A percentile compares a stretch with the other conserved stretches of the same genome.
Evolutionary conservation across 2,797 vertebrate genomes (phyloP).

Genomic region (Gymnoscopelus braueri): DNA sequence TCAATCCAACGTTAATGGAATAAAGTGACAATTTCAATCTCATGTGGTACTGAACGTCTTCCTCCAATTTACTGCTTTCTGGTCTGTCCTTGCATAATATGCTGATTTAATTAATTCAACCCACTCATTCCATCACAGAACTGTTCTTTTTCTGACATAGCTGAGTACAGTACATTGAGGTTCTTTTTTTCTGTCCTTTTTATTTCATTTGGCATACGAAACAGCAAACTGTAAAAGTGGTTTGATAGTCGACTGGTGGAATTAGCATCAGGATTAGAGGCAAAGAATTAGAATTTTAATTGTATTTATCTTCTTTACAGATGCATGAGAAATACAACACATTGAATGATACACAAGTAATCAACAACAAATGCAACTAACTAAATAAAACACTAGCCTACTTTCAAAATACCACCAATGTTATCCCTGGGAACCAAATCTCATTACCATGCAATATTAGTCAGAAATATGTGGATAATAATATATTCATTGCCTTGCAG

Average conservation of each 20-base stretch:
- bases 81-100: background rate
- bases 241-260: too few relatives aligned
- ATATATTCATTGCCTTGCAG: background rate
- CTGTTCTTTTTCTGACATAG: background rate
- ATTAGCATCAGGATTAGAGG: too few relatives aligned
- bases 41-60: constrained; percentile 34
- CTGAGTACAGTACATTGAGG: too few relatives aligned
- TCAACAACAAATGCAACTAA: too few relatives aligned
- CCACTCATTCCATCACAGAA: background rate
- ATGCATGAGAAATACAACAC: too few relatives aligned
- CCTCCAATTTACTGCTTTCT: constrained; percentile 20
- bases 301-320: too few relatives aligned
- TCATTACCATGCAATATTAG: constrained; percentile 13
- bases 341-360: too few relatives aligned
- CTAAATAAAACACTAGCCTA: too few relatives aligned
- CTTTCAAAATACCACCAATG: background rate
- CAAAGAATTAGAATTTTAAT: too few relatives aligned
- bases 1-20: constrained; percentile 33
- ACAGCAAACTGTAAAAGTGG: too few relatives aligned
- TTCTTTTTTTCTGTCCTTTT: too few relatives aligned
- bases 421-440: constrained; percentile 1
- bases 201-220: too few relatives aligned
- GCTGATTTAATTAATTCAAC: background rate
- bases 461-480: background rate
- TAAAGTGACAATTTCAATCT: constrained; percentile 44